Evolutionary conservation across 2,113 vertebrate species (phyloP), one percentile per base, ranked within the genome.

Genomic region (Oreocharis arfaki): DNA sequence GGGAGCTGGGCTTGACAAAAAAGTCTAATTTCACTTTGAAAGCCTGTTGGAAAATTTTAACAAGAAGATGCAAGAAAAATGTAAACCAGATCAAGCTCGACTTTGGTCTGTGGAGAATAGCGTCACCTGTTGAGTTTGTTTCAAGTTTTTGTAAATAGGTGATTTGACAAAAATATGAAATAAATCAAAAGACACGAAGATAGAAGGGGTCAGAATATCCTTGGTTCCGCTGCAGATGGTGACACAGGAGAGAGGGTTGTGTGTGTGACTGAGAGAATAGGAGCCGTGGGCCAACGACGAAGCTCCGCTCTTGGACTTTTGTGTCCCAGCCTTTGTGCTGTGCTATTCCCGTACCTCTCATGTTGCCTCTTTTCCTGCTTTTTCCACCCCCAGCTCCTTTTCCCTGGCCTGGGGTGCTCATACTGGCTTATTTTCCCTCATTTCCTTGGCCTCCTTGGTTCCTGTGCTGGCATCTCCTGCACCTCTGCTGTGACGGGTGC

Each of bases 1-100:
- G 91, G 93, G 96, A 97, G 95, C 95, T 92, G 87, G 92, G 87
- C 70, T 94, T 87, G 80, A 95, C 96, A 95, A 95, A 96, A 95
- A 96, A 91, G 93, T 96, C 96, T 97, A 97, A 97, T 97, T 97
- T 96, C 94, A 97, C 96, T 97, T 97, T 96, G 96, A 97, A 97
- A 97, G 95, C 91, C 96, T 92, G 96, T 96, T 96, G 96, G 96
- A 97, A 96, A 97, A 97, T 82, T 97, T 96, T 97, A 96, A 96
- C 96, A 95, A 94, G 95, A 97, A 95, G 96, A 96, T 97, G 96
- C 96, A 96, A 97, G 96, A 94, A 97, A 96, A 97, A 97, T 97
- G 96, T 96, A 97, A 97, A 97, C 96, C 96, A 95, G 96, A 97
- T 97, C 95, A 97, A 97, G 94, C 96, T 82, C 19, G 75, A 94